Evolutionary conservation across 2,113 vertebrate species (phyloP).

Genomic region (Glareola pratincola): DNA sequence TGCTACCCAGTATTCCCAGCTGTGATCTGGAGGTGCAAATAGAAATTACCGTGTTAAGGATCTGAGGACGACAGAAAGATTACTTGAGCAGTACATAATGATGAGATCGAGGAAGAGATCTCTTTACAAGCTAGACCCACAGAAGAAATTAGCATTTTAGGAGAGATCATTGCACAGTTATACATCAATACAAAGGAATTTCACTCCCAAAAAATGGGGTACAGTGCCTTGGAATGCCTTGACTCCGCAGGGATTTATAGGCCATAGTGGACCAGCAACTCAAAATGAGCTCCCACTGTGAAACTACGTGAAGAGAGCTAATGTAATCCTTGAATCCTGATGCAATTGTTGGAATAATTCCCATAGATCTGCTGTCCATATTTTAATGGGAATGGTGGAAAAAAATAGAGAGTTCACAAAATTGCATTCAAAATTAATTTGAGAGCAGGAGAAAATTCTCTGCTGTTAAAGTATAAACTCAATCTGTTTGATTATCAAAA

Average conservation of each 20-base stretch:
- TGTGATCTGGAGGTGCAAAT: neutral
- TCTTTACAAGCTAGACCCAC: neutral
- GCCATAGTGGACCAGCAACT: neutral
- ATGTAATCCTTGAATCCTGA: neutral
- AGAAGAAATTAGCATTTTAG: neutral
- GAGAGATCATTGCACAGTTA: neutral
- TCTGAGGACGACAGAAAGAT: neutral
- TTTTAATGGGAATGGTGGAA: neutral
- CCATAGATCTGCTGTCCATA: slow-evolving; percentile 12
- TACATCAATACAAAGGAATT: neutral
- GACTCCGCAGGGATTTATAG: neutral
- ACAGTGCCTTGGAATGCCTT: neutral
- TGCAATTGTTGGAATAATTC: neutral
- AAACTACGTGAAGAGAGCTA: neutral
- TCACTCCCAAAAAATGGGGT: neutral
- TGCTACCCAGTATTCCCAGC: neutral
- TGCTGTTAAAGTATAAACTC: neutral
- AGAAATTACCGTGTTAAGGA: neutral
- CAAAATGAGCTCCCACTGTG: neutral
- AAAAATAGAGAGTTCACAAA: neutral
- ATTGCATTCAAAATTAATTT: neutral
- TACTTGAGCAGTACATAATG: neutral
- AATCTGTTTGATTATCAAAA: neutral
- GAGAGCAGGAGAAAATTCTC: neutral
- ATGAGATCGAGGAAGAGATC: neutral